These are phyloP conservation scores for Corythornis cristatus DNA, from an alignment of 2,113 vertebrate genomes.

Conservation along the genomic window DNA sequence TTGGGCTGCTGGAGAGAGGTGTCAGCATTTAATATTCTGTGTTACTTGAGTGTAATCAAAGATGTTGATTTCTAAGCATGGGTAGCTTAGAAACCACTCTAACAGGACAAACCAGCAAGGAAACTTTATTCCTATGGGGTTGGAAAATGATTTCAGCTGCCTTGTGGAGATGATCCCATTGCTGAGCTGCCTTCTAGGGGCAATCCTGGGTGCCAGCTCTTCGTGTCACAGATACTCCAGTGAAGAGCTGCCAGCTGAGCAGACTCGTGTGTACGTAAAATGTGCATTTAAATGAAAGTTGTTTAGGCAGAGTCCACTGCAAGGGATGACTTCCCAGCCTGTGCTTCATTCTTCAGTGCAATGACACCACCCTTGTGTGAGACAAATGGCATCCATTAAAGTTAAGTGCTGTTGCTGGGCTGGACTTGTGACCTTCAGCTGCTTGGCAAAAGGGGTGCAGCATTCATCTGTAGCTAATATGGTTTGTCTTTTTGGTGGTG, in stretches of 20 bases:
- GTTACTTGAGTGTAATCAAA: background rate
- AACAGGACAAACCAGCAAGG: background rate
- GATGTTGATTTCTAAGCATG: background rate
- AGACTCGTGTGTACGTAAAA: accelerated
- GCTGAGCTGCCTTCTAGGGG: background rate
- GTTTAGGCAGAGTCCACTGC: background rate
- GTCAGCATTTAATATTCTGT: background rate
- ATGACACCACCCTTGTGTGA: background rate
- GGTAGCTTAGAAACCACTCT: background rate
- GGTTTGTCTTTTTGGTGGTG: background rate
- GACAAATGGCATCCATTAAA: background rate
- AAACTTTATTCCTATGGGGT: background rate
- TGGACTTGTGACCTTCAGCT: slow-evolving; percentile 3
- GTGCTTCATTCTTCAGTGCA: background rate
- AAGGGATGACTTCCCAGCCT: background rate
- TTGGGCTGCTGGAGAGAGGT: background rate
- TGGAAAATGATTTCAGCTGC: background rate
- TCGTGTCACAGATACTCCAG: background rate
- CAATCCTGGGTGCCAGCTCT: background rate
- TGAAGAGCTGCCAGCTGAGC: background rate
- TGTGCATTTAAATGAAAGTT: background rate
- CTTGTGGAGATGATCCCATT: background rate
- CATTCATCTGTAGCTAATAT: background rate
- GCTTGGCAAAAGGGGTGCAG: background rate
- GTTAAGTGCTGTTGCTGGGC: background rate